A percentile compares a stretch with the other conserved stretches of the same genome.
phyloP scores from a whole-genome alignment of 2,797 vertebrate genomes.

The Geotrypetes seraphini region DNA sequence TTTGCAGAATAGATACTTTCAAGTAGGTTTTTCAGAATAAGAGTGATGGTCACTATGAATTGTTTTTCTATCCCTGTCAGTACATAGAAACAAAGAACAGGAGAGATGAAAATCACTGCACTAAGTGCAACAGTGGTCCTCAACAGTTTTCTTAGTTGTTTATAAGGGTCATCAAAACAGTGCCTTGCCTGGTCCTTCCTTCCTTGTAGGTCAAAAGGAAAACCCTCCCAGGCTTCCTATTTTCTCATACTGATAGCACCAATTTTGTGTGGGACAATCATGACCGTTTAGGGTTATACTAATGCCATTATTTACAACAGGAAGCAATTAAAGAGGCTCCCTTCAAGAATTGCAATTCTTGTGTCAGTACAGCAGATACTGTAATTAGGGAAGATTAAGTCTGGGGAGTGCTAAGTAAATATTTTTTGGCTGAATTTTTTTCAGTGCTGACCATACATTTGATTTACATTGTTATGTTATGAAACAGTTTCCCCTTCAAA shows the following conservation, averaged over 20 bases:
- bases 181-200: too few species aligned
- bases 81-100: too few species aligned
- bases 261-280: neutral
- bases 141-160: too few species aligned
- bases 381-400: neutral
- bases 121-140: too few species aligned
- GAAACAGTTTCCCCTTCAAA: neutral
- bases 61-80: too few species aligned
- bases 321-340: neutral
- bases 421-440: neutral
- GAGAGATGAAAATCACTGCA: too few species aligned
- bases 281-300: constrained; percentile 4
- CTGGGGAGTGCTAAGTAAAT: neutral
- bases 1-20: too few species aligned
- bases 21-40: too few species aligned
- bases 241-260: constrained; percentile 4
- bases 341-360: too few species aligned
- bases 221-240: neutral
- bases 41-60: too few species aligned
- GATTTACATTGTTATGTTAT: neutral
- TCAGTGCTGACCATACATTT: neutral
- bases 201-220: constrained; percentile 2
- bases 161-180: too few species aligned
- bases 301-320: neutral
- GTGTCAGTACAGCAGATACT: neutral